Percentiles rank a stretch among this genome's conserved stretches.
Evolutionary conservation across 2,888 invertebrate genomes (phyloP).

Genomic region (Amorpha juglandis): DNA sequence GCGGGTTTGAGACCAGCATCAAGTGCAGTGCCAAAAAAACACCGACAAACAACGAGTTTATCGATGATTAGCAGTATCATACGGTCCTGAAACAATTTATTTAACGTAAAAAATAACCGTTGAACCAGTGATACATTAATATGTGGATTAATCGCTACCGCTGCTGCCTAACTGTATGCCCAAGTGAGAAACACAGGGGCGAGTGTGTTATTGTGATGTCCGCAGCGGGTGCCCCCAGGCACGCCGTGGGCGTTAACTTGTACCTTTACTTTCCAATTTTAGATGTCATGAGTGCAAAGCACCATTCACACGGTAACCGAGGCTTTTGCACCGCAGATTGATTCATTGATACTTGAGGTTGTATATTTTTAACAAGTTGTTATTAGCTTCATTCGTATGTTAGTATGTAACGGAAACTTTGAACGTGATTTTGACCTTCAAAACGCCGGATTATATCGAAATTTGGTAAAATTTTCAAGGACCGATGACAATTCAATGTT

Average conservation of each 20-base stretch:
- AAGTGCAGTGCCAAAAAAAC: no score
- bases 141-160: slow-evolving; percentile 3
- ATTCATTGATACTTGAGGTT: not conserved
- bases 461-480: no score
- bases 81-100: no score
- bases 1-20: no score
- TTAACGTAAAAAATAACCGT: not conserved
- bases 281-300: slow-evolving; percentile 37
- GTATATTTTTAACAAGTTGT: not conserved
- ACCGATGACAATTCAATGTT: no score
- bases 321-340: not conserved
- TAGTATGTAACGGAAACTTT: no score
- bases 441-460: no score
- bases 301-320: slow-evolving; percentile 8
- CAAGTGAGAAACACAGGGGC: slow-evolving; percentile 40
- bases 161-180: slow-evolving; percentile 30
- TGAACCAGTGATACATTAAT: not conserved
- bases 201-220: slow-evolving; percentile 45
- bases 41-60: no score
- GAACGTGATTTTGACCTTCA: no score
- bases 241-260: slow-evolving; percentile 49
- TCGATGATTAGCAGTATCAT: no score
- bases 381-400: no score
- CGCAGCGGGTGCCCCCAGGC: slow-evolving; percentile 56
- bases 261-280: slow-evolving; percentile 72